Percentiles rank a stretch among this genome's conserved stretches.
phyloP scores from a whole-genome alignment of 2,888 invertebrate genomes.

The Ceriagrion tenellum region DNA sequence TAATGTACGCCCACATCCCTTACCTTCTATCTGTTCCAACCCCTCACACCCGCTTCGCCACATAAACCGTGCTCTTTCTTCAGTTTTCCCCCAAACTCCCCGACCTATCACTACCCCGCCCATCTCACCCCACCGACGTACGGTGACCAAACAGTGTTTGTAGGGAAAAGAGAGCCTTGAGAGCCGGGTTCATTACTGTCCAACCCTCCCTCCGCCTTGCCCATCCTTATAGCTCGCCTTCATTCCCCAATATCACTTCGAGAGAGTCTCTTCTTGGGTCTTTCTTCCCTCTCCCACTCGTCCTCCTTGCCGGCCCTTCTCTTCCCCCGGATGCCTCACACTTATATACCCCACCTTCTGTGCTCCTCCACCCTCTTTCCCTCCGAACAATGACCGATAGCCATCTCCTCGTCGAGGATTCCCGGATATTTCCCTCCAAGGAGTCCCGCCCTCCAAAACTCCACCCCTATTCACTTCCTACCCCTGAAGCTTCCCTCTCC shows the following conservation, averaged over 20 bases:
- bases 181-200: conserved; percentile 63
- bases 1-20: conserved; percentile 38
- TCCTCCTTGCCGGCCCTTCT: neutral
- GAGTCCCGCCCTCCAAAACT: neutral
- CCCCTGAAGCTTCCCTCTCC: neutral
- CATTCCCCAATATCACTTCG: conserved; percentile 41
- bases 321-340: neutral
- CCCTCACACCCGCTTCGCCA: neutral
- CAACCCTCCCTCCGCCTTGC: neutral
- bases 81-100: neutral
- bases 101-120: neutral
- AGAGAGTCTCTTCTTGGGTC: neutral
- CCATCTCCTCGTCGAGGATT: conserved; percentile 51
- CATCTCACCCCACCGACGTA: neutral
- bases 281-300: neutral
- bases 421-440: conserved; percentile 36
- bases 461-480: too few species aligned
- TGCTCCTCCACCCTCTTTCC: neutral
- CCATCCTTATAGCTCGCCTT: conserved; percentile 30
- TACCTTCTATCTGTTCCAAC: neutral
- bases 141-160: neutral
- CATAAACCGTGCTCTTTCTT: neutral
- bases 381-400: conserved; percentile 51
- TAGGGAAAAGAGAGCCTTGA: neutral
- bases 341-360: neutral